Evolutionary conservation across 2,113 vertebrate species (phyloP).

Genomic region (Rhagologus leucostigma): DNA sequence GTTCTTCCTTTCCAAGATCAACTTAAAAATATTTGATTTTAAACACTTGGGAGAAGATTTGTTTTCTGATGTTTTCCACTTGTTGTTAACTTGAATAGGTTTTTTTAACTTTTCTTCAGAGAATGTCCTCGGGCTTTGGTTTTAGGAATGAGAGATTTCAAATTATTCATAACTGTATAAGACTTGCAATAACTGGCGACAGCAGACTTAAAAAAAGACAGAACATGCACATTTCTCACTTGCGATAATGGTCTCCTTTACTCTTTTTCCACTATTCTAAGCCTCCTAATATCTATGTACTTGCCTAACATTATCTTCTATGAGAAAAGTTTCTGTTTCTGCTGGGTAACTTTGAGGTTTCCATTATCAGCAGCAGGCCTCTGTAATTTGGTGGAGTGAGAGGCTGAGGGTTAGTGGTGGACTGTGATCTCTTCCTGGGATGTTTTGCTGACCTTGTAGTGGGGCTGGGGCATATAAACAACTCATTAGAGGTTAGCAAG

Average conservation of each 20-base stretch:
- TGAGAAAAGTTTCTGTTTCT: neutral
- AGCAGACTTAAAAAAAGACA: neutral
- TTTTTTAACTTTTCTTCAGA: neutral
- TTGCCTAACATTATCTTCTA: neutral
- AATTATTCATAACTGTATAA: neutral
- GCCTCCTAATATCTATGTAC: neutral
- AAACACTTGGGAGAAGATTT: neutral
- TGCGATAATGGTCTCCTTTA: neutral
- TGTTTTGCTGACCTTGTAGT: neutral
- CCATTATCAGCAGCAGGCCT: neutral
- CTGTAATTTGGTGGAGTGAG: neutral
- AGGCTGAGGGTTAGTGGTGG: neutral
- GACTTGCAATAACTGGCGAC: neutral
- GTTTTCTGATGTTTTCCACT: neutral
- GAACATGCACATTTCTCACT: accelerated
- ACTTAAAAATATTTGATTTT: neutral
- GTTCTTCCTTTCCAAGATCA: neutral
- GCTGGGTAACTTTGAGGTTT: neutral
- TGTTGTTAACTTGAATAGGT: neutral
- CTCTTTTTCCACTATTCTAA: neutral
- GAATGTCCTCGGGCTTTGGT: neutral
- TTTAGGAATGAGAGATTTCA: neutral
- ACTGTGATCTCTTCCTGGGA: neutral
- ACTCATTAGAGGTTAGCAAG: neutral
- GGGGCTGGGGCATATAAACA: neutral